Evolutionary conservation across 1,140 invertebrate genomes (phyloP).

Genomic region (Papilio dardanus): DNA sequence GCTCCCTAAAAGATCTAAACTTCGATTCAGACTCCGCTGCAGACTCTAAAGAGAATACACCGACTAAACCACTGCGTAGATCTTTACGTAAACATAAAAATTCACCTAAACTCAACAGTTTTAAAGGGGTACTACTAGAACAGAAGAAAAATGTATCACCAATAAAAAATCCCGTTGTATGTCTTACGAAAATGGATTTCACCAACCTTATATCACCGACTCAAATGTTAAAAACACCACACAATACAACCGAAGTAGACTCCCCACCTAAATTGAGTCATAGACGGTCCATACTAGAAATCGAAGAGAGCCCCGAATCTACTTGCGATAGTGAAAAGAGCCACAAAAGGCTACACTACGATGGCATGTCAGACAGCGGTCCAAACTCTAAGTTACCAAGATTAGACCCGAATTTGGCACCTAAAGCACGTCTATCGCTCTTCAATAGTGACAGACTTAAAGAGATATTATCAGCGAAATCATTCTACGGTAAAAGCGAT

Average conservation of each 20-base stretch:
- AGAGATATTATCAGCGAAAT: slow-evolving; percentile 79
- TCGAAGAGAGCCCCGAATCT: slow-evolving; percentile 71
- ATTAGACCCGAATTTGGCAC: slow-evolving; percentile 58
- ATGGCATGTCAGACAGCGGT: slow-evolving; percentile 60
- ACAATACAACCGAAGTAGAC: slow-evolving; percentile 65
- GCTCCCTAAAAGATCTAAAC: slow-evolving; percentile 78
- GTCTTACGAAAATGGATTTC: slow-evolving; percentile 71
- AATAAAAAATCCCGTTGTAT: slow-evolving; percentile 65
- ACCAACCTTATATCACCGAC: slow-evolving; percentile 72
- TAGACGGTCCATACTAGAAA: slow-evolving; percentile 62
- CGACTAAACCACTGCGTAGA: slow-evolving; percentile 60
- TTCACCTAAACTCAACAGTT: slow-evolving; percentile 69
- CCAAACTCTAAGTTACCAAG: slow-evolving; percentile 67
- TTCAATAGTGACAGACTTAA: slow-evolving; percentile 73
- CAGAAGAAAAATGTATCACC: slow-evolving; percentile 71
- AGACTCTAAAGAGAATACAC: slow-evolving; percentile 78
- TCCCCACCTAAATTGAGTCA: slow-evolving; percentile 71
- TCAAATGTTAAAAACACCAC: slow-evolving; percentile 81
- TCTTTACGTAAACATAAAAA: slow-evolving; percentile 57
- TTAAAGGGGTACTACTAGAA: slow-evolving; percentile 70
- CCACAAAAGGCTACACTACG: slow-evolving; percentile 69
- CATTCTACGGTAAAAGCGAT: slow-evolving; percentile 82
- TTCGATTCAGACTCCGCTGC: slow-evolving; percentile 76
- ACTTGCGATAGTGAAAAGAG: slow-evolving; percentile 64
- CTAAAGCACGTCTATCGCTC: slow-evolving; percentile 74